Conservation (phyloP, 2,797 vertebrate species). For the Clangula hyemalis region DNA sequence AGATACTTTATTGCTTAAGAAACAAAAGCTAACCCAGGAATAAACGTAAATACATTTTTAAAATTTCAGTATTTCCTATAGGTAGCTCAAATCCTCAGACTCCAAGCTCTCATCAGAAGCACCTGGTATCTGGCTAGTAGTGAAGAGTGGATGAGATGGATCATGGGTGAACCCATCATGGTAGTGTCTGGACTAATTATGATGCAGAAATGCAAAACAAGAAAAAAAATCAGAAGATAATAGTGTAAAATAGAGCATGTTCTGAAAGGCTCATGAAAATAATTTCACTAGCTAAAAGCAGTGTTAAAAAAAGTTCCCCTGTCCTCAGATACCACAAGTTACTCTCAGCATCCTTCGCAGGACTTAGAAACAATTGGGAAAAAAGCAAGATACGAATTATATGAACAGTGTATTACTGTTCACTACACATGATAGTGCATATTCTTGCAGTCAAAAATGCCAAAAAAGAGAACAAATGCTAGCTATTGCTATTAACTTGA, state of each 20-base stretch:
- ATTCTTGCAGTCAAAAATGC: neutral
- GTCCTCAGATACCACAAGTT: neutral
- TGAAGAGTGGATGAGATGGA: neutral
- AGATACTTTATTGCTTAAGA: neutral
- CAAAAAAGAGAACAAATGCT: neutral
- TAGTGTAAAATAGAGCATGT: neutral
- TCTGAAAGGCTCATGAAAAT: neutral
- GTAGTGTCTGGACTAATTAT: neutral
- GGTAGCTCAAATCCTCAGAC: neutral
- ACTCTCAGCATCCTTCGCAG: neutral
- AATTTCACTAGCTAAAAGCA: neutral
- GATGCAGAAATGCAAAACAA: neutral
- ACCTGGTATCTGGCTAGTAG: neutral
- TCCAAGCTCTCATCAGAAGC: neutral
- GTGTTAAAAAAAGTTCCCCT: neutral
- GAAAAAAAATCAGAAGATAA: neutral
- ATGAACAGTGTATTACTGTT: neutral
- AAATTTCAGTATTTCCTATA: neutral
- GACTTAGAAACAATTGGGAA: neutral
- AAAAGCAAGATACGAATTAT: neutral
- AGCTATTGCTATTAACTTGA: neutral
- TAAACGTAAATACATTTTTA: neutral
- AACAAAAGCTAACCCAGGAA: neutral
- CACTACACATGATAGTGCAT: rapidly evolving
- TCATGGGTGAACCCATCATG: neutral